phyloP scores from a whole-genome alignment of 2,888 invertebrate species.

The Lathronympha strigana region DNA sequence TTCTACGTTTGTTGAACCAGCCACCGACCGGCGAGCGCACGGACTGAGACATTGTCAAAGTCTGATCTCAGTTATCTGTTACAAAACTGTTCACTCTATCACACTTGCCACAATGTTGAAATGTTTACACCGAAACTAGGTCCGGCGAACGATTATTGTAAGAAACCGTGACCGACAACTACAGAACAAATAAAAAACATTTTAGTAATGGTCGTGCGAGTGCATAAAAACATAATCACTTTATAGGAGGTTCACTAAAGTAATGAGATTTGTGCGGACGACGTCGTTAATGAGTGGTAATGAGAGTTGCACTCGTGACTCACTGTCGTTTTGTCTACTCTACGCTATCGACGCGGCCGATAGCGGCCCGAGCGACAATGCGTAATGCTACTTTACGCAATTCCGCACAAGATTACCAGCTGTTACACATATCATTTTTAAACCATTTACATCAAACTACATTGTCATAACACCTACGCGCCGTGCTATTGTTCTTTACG shows the following conservation, averaged over 20 bases:
- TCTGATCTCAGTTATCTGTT: conserved; percentile 55
- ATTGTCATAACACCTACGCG: conserved; percentile 44
- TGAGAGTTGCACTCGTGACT: conserved; percentile 76
- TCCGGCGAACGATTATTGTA: conserved; percentile 53
- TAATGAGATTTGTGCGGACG: conserved; percentile 80
- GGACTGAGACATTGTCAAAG: conserved; percentile 70
- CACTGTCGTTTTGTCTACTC: conserved; percentile 71
- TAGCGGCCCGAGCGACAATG: conserved; percentile 39
- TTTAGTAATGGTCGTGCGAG: conserved; percentile 61
- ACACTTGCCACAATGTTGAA: conserved; percentile 53
- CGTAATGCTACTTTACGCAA: conserved; percentile 51
- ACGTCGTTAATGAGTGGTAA: conserved; percentile 76
- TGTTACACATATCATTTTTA: conserved; percentile 42
- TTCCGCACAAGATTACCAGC: conserved; percentile 54
- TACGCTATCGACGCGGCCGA: conserved; percentile 53
- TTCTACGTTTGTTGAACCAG: conserved; percentile 74
- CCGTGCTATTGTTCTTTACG: conserved; percentile 60
- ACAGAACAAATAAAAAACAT: conserved; percentile 65
- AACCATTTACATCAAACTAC: conserved; percentile 21
- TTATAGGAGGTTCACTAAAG: conserved; percentile 78
- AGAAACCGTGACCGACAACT: conserved; percentile 58
- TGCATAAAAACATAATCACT: conserved; percentile 80
- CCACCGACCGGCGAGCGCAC: conserved; percentile 71
- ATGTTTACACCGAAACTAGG: conserved; percentile 39
- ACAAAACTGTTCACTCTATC: conserved; percentile 55